These are phyloP conservation scores for Strigops habroptila DNA, from an alignment of 2,113 vertebrate species.

Conservation along the genomic window DNA sequence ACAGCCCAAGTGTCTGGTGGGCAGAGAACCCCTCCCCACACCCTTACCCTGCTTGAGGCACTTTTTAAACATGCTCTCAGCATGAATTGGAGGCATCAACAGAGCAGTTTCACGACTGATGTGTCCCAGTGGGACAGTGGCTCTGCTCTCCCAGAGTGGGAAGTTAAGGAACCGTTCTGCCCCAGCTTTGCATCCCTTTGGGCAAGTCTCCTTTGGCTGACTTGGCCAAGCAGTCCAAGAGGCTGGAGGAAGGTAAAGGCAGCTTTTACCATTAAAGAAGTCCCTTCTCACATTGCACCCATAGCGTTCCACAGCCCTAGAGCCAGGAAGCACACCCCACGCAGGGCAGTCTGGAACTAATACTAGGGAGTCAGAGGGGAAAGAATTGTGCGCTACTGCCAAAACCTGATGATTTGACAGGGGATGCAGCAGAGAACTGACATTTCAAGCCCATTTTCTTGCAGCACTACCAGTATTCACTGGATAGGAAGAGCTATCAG, in stretches of 20 bases:
- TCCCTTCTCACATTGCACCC: background rate
- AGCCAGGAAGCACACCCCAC: background rate
- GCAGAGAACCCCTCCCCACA: background rate
- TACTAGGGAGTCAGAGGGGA: conserved; percentile 10
- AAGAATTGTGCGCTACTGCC: conserved; percentile 9
- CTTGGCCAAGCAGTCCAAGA: background rate
- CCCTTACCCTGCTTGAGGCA: background rate
- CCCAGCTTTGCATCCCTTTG: background rate
- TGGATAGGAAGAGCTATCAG: conserved; percentile 36
- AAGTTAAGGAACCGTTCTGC: background rate
- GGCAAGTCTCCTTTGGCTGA: background rate
- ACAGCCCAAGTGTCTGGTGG: background rate
- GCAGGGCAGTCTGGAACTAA: background rate
- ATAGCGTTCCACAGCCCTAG: background rate
- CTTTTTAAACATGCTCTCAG: background rate
- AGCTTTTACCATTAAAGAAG: background rate
- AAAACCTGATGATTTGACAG: conserved; percentile 27
- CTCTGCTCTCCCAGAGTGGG: background rate
- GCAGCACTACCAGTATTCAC: conserved; percentile 35
- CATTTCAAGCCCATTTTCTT: conserved; percentile 57
- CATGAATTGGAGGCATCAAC: background rate
- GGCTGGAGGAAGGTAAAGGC: conserved; percentile 3
- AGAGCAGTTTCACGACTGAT: background rate
- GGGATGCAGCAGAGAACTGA: conserved; percentile 37
- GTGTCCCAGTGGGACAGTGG: background rate